Conservation (phyloP, 2,888 invertebrate genomes). For the Ecdyonurus torrentis region DNA sequence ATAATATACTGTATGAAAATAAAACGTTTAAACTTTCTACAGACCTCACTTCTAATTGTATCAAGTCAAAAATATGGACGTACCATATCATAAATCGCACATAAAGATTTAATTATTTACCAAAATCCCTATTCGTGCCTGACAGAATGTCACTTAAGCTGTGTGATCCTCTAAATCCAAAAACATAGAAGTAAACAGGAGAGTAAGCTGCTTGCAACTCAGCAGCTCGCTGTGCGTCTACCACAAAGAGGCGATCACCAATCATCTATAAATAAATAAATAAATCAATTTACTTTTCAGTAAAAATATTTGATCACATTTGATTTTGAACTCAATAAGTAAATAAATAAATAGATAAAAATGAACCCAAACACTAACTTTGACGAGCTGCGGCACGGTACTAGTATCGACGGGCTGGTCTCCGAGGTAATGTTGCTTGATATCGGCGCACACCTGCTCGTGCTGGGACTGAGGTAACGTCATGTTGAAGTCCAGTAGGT, state of each 20-base stretch:
- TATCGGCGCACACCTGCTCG: conserved; percentile 30
- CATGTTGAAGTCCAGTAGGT: conserved; percentile 43
- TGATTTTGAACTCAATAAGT: too few relatives aligned
- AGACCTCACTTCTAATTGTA: background rate
- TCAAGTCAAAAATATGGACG: too few relatives aligned
- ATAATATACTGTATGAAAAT: too few relatives aligned
- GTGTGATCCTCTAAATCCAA: conserved; percentile 36
- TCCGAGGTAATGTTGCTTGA: conserved; percentile 37
- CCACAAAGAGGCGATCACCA: conserved; percentile 44
- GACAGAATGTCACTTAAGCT: conserved; percentile 39
- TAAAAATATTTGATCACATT: too few relatives aligned
- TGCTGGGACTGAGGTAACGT: conserved; percentile 32
- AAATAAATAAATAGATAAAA: too few relatives aligned
- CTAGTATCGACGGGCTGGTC: conserved; percentile 22
- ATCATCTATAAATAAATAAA: conserved; percentile 41
- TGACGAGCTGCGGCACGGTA: conserved; percentile 4
- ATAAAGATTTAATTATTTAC: conserved; percentile 26
- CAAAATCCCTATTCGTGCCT: conserved; percentile 34
- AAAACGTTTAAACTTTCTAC: too few relatives aligned
- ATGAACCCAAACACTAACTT: too few relatives aligned
- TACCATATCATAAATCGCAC: too few relatives aligned
- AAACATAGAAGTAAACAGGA: conserved; percentile 48
- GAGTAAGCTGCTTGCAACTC: conserved; percentile 37
- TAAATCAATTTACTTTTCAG: too few relatives aligned
- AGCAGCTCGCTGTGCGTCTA: conserved; percentile 40